Conservation (phyloP, 2,797 vertebrate species). For the Lepilemur ruficaudatus region DNA sequence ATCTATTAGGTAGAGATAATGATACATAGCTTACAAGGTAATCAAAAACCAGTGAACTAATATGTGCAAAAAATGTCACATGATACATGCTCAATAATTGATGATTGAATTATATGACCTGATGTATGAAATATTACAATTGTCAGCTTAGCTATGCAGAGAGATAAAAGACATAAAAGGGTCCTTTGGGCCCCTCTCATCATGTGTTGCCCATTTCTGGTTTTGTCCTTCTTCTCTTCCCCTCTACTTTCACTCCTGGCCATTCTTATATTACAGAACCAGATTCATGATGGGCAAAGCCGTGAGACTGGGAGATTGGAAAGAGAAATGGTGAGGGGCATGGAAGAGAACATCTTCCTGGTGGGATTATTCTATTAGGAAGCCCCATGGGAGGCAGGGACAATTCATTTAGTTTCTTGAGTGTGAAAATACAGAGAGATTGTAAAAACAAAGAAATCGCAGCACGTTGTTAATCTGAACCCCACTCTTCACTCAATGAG, state of each 20-base stretch:
- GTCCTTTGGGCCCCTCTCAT: neutral
- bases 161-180: neutral
- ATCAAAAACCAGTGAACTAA: slow-evolving; percentile 2
- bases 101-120: neutral
- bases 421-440: slow-evolving; percentile 10
- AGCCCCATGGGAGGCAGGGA: neutral
- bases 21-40: neutral
- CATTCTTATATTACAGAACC: neutral
- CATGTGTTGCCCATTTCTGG: neutral
- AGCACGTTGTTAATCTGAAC: neutral
- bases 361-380: neutral
- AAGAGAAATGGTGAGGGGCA: neutral
- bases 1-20: neutral
- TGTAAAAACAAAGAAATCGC: slow-evolving; percentile 20
- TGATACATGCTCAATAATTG: neutral
- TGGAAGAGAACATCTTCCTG: neutral
- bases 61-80: neutral
- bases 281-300: neutral
- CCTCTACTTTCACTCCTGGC: neutral
- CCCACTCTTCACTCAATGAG: neutral
- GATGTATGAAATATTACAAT: neutral
- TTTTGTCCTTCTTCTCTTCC: neutral
- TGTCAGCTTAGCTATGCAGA: neutral
- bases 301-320: neutral
- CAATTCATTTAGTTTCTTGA: neutral